Base-by-base conservation (phyloP, 2,888 invertebrate genomes). In the Troglohyphantes excavatus region DNA sequence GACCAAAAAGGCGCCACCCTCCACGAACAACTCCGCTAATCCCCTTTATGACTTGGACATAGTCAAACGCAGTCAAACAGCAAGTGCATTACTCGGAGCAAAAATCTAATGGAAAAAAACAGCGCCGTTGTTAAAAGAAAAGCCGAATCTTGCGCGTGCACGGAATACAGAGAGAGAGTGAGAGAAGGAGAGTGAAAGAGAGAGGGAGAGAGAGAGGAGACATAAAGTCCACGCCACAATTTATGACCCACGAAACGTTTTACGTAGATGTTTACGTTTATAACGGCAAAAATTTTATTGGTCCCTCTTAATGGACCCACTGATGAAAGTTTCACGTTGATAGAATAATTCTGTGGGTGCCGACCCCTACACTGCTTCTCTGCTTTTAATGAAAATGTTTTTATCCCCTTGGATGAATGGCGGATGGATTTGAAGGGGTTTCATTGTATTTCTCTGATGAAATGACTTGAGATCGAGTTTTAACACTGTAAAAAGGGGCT, bases 211-310 rank as follows among this genome's bases (percentile, higher is more conserved):
- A 33, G 21, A 61, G 43, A 33, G 39, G 73, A 70, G 72, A 65
- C 65, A 73, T 53, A 73, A 83, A 73, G 73, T 26, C 83, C 72
- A 65, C 17, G 73, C 85, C 70, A 46, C 85, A 86, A 86, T 89
- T 89, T 89, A 89, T 89, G 88, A 83, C 53, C 82, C 82, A 89
- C 82, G 88, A 75, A 89, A 43, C 82, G 82, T 89, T 81, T 89
- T 89, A 82, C 82, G 82, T 83, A 82, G 76, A 83, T 89, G 88
- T 89, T 89, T 89, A 89, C 88, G 82, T 89, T 89, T 89, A 89
- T 89, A 89, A 89, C 82, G 88, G 88, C 88, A 67, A 89, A 89
- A 83, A 61, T 89, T 89, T 89, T 89, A 89, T 83, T 89, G 82
- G 88, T 27, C 17, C 21, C 82, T 68, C 88, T 75, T 89, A 89